Conservation (phyloP, 2,797 vertebrate species). For the Gadopsis marmoratus region DNA sequence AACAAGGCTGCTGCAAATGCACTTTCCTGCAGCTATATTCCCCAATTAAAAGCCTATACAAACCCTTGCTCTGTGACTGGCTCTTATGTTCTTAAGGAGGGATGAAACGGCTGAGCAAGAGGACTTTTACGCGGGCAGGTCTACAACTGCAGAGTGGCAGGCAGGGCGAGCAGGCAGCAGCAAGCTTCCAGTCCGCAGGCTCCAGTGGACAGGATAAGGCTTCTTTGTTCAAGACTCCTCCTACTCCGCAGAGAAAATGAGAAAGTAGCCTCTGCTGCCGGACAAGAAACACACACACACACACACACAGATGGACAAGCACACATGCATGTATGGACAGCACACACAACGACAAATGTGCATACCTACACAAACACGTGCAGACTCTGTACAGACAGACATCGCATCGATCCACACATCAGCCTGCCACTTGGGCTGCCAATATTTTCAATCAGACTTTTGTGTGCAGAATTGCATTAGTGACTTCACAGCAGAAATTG, state of each 20-base stretch:
- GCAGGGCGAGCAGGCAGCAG: constrained; percentile 80
- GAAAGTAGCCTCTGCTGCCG: constrained; percentile 89
- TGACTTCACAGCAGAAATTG: constrained; percentile 12
- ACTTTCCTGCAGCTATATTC: constrained; percentile 9
- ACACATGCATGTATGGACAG: constrained; percentile 43
- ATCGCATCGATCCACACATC: not conserved
- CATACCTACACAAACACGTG: constrained; percentile 48
- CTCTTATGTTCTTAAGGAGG: constrained; percentile 40
- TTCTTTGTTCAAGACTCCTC: constrained; percentile 89
- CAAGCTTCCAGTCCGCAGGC: constrained; percentile 87
- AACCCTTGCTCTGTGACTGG: constrained; percentile 21
- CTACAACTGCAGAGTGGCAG: constrained; percentile 85
- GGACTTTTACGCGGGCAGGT: constrained; percentile 56
- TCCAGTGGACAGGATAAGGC: constrained; percentile 90
- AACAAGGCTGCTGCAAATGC: not conserved
- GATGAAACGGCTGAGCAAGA: constrained; percentile 63
- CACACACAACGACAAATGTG: constrained; percentile 36
- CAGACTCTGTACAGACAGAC: not conserved
- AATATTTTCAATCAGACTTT: constrained; percentile 19
- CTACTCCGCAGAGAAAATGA: constrained; percentile 91
- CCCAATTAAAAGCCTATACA: constrained; percentile 19
- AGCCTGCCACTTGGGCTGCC: not conserved
- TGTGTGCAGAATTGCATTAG: not conserved
- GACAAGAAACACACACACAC: constrained; percentile 81
- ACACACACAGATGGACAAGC: constrained; percentile 28